Base-by-base conservation (phyloP, 2,888 invertebrate species). In the Drosophila nigricruria region DNA sequence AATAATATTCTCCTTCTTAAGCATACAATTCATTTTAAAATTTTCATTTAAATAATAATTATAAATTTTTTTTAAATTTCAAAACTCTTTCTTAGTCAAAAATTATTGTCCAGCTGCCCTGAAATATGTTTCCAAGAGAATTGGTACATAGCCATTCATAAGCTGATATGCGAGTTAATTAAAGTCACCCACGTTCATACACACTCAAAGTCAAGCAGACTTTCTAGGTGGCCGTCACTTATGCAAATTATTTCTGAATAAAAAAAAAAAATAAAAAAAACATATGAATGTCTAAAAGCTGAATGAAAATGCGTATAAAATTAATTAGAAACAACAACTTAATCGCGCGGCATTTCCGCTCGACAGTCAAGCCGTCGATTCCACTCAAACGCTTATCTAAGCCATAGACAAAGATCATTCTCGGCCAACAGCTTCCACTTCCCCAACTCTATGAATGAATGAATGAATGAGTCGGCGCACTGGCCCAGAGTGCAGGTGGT, bases 261-360 rank as follows among this genome's bases (percentile, higher is more conserved):
- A 56, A 54, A 70, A 63, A 70, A 57, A 70, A 70, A 57, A n/a
- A n/a, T n/a, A 64, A 16, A 0, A 45, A 67, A 2, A 18, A n/a
- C 30, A 64, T n/a, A 36, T 32, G 16, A 23, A 9, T 30, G 14
- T 23, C 9, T n/a, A 23, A 66, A 50, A 45, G 5, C 5, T 23
- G 10, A 53, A 82, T 73, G 70, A 67, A 81, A 79, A 83, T 70
- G 60, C 64, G 64, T 79, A 68, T 64, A 71, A 78, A 67, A 77
- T 78, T 73, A 81, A 77, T 80, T 77, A 61, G 54, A 74, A 71
- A 68, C 73, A 87, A 85, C 85, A 84, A 69, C 73, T 85, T 88
- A 88, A 89, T 86, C 73, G 85, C 50, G 61, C 45, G 81, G 82
- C 65, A 88, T 88, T 86, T 86, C 89, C 85, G 85, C 77, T 86